Evolutionary conservation across 2,888 invertebrate species (phyloP).

Genomic region (Actias luna): DNA sequence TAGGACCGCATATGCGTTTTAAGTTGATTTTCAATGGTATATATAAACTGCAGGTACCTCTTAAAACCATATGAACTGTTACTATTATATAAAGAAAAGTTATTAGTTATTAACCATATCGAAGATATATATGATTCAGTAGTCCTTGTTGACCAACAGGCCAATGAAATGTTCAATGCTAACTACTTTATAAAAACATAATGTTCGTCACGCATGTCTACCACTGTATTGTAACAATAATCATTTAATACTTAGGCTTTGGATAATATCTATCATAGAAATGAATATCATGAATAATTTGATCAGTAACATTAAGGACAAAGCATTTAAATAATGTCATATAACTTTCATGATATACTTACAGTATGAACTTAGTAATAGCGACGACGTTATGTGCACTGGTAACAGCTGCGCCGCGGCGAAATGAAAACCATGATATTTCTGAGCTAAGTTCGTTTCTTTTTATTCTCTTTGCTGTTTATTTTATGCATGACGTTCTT

Average conservation of each 20-base stretch:
- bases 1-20: neutral
- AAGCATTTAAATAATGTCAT: neutral
- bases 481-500: neutral
- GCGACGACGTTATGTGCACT: slow-evolving; percentile 11
- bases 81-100: neutral
- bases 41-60: too few species aligned
- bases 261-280: neutral
- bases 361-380: slow-evolving; percentile 17
- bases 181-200: neutral
- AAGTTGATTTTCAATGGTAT: neutral
- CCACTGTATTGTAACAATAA: neutral
- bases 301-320: neutral
- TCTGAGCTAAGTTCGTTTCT: slow-evolving; percentile 9
- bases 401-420: slow-evolving; percentile 12
- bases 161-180: neutral
- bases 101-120: neutral
- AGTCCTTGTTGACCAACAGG: neutral
- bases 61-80: neutral
- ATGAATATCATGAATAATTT: neutral
- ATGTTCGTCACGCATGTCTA: slow-evolving; percentile 6
- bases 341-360: neutral
- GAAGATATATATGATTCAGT: neutral
- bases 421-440: neutral
- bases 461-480: neutral
- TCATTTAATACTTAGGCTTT: neutral